phyloP scores from a whole-genome alignment of 2,888 invertebrate genomes.

The Leptinotarsa peninsularis region DNA sequence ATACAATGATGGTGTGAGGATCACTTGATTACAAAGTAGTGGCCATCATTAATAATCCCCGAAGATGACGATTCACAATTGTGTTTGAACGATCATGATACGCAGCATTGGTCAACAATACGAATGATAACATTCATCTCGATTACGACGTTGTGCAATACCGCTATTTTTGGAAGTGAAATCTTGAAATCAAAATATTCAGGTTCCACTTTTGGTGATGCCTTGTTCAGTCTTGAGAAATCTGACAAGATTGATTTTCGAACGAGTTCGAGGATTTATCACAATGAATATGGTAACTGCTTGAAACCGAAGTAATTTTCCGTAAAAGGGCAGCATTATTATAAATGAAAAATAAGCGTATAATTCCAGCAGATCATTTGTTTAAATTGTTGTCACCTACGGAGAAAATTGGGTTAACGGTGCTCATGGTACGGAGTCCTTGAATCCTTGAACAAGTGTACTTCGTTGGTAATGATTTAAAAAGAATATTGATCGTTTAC shows the following conservation, averaged over 20 bases:
- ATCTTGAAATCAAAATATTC: constrained; percentile 23
- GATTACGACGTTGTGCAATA: constrained; percentile 24
- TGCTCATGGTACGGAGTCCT: neutral
- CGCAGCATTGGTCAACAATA: neutral
- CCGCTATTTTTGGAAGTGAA: constrained; percentile 33
- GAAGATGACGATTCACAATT: neutral
- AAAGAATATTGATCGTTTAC: too few relatives aligned
- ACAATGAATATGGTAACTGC: neutral
- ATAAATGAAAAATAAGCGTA: neutral
- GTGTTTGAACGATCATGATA: neutral
- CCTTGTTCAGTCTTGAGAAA: constrained; percentile 13
- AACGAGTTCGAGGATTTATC: constrained; percentile 11
- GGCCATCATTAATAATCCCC: too few relatives aligned
- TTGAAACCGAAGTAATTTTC: neutral
- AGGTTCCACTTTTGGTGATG: constrained; percentile 24
- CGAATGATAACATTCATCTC: constrained; percentile 17
- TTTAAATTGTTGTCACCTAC: neutral
- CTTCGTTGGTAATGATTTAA: neutral
- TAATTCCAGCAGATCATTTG: neutral
- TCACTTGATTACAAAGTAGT: too few relatives aligned
- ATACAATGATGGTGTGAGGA: too few relatives aligned
- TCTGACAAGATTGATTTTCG: constrained; percentile 16
- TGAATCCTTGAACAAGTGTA: too few relatives aligned
- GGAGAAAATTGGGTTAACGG: neutral
- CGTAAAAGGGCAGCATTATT: neutral